Conservation (phyloP, 2,113 vertebrate species). For the Larimichthys crocea region DNA sequence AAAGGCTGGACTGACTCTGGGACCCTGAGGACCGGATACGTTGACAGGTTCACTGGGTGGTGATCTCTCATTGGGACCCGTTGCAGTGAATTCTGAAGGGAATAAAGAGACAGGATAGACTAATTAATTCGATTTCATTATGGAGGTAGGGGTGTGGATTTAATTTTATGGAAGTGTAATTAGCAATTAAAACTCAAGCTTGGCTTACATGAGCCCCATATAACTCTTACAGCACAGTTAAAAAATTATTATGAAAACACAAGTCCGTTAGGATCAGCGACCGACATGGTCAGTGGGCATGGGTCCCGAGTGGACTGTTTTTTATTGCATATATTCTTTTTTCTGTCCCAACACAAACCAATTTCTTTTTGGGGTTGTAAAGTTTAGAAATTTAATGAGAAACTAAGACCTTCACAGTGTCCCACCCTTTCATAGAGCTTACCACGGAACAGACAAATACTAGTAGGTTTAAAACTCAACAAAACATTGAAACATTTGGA, state of each 20-base stretch:
- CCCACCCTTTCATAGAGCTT: not conserved
- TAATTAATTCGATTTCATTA: slow-evolving; percentile 63
- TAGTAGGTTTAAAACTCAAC: not conserved
- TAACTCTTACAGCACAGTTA: slow-evolving; percentile 26
- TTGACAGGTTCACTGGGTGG: slow-evolving; percentile 58
- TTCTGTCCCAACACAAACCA: not conserved
- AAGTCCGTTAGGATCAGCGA: not conserved
- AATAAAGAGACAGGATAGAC: slow-evolving; percentile 66
- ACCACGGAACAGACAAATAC: not conserved
- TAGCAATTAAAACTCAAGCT: slow-evolving; percentile 66
- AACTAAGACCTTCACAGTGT: not conserved
- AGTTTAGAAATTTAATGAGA: not conserved
- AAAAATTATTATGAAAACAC: slow-evolving; percentile 21
- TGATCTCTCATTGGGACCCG: slow-evolving; percentile 51
- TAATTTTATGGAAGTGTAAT: slow-evolving; percentile 74
- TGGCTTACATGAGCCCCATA: slow-evolving; percentile 35
- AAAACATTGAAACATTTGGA: not conserved
- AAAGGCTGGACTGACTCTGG: slow-evolving; percentile 46
- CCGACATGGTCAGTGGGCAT: not conserved
- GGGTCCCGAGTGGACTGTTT: not conserved
- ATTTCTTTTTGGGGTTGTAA: not conserved
- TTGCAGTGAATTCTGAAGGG: slow-evolving; percentile 68
- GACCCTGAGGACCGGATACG: slow-evolving; percentile 49
- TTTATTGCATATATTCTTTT: not conserved
- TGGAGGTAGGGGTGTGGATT: slow-evolving; percentile 44